Conservation (phyloP, 1,140 invertebrate genomes). For the Oryzaephilus surinamensis region DNA sequence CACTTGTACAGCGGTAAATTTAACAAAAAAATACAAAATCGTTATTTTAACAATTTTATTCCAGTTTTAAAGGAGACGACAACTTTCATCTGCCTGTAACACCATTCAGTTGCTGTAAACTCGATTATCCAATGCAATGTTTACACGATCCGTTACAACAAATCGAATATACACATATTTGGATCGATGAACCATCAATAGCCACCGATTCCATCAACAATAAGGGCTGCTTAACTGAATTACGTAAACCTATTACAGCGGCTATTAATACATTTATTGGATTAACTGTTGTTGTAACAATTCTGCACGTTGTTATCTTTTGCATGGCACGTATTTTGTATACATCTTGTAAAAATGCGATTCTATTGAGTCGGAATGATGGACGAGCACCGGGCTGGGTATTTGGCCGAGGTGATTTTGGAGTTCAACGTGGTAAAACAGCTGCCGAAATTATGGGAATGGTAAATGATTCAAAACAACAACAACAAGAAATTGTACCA, state of each 20-base stretch:
- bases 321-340: constrained; percentile 28
- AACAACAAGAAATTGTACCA: too few relatives aligned
- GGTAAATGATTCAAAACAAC: too few relatives aligned
- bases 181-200: constrained; percentile 27
- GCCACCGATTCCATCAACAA: constrained; percentile 26
- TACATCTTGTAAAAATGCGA: constrained; percentile 31
- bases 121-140: constrained; percentile 32
- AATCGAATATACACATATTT: constrained; percentile 22
- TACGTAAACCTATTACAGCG: constrained; percentile 24
- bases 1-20: constrained; percentile 30
- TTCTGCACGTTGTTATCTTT: constrained; percentile 18
- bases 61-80: constrained; percentile 9
- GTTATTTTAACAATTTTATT: constrained; percentile 1
- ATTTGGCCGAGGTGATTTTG: constrained; percentile 26
- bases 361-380: constrained; percentile 23
- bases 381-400: constrained; percentile 32
- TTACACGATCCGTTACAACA: constrained; percentile 35
- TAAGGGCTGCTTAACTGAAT: constrained; percentile 26
- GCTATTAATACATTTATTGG: constrained; percentile 15
- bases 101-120: constrained; percentile 34
- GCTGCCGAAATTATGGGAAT: constrained; percentile 22
- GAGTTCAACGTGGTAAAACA: constrained; percentile 22
- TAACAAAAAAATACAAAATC: constrained; percentile 1
- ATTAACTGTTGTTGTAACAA: constrained; percentile 13
- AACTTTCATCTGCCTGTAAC: constrained; percentile 17